Evolutionary conservation across 1,140 invertebrate genomes (phyloP), one percentile per base, ranked within the genome.

Genomic region (Zophobas morio): DNA sequence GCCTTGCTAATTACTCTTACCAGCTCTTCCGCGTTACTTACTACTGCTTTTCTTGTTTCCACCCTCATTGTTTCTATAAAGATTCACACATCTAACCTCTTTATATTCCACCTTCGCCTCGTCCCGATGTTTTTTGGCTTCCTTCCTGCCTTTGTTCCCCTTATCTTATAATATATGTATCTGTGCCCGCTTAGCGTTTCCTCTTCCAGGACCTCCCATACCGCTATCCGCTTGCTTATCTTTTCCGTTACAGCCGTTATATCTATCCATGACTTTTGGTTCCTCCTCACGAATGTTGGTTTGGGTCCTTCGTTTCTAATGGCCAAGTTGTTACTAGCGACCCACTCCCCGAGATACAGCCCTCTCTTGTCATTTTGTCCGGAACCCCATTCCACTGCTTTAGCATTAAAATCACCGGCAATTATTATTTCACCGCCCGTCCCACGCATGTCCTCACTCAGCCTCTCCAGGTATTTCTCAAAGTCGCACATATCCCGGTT

Each of bases 41-140:
- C 40, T 3, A 3, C 40, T 46, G 40, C 6, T 46, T 46, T 3
- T 3, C 40, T 46, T 3, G 6, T 56, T 20, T 56, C 4, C n/a
- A n/a, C n/a, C n/a, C 34, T 20, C 2, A 20, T 56, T 4, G 53
- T 20, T 2, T 56, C 4, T 46, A 20, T 56, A 4, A 56, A 34
- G 2, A 3, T 20, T 56, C n/a, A 2, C 4, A 3, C 4, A n/a
- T 56, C 34, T 56, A 56, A 34, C n/a, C n/a, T 56, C 2, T 56
- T 56, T 20, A 56, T 56, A n/a, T 56, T 56, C 53, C n/a, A 56
- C 4, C n/a, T 56, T 32, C 53, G n/a, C n/a, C n/a, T 56, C 34
- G 34, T 56, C n/a, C 2, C 2, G 2, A 4, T 56, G n/a, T 56
- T 34, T 56, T 20, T n/a, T n/a, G 34, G 53, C n/a, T 56, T 56